Evolutionary conservation across 2,113 vertebrate genomes (phyloP), one percentile per base, ranked within the genome.

Genomic region (Deroptyus accipitrinus): DNA sequence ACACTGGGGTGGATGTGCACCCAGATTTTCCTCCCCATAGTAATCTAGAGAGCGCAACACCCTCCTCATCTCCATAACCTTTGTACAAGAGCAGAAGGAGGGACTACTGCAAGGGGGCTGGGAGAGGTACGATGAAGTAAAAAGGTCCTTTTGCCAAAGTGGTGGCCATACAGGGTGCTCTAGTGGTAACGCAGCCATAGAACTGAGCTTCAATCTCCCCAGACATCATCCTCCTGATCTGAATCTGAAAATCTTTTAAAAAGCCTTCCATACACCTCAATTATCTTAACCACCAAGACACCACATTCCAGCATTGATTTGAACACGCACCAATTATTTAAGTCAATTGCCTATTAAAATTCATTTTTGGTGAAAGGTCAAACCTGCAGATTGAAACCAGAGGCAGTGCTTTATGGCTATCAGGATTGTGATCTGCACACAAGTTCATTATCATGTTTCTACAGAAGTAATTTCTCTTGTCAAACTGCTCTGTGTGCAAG

Each of bases 311-410:
- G 67, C 74, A 96, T 94, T 84, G 94, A 96, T 95, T 77, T 42
- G 86, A 95, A 90, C 72, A 37, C 66, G n/a, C 39, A 90, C 23
- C 49, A 82, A 95, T 96, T 95, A 96, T 96, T 95, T 92, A 94
- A 97, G 86, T 81, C 92, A 96, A 97, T 92, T 66, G 92, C 86
- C 96, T 97, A 95, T 97, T 97, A 97, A 97, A 97, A 97, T 97
- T 88, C 86, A 77, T 96, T 96, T 95, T 82, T 0, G 74, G 88
- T 35, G 39, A 95, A 90, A 96, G 97, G 96, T 96, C 90, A 95
- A 41, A 95, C 66, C 62, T 49, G 87, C 75, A 96, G 88, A 96
- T 94, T 97, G 94, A 95, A 97, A 89, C 49, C 96, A 96, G 95
- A 89, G 55, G 83, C 92, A 75, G 78, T 72, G 75, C 84, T 80